phyloP scores from a whole-genome alignment of 35 echinoderm and acorn worm genomes.

The Hemicentrotus pulcherrimus region DNA sequence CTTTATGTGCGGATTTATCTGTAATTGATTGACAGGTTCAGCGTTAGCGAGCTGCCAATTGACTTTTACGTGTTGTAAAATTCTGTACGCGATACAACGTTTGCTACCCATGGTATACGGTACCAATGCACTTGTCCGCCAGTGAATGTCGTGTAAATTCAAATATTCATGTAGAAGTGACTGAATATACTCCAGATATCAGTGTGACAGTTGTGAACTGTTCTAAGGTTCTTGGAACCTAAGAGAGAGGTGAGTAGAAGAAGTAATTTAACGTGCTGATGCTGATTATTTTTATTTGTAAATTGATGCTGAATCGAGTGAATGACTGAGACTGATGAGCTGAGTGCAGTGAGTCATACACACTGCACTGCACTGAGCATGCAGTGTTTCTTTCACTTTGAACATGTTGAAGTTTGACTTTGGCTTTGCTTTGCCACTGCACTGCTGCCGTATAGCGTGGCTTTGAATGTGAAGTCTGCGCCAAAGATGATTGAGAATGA shows the following conservation, averaged over 20 bases:
- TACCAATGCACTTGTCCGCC: background rate
- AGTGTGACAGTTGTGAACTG: background rate
- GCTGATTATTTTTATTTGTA: background rate
- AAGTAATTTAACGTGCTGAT: background rate
- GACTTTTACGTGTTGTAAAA: background rate
- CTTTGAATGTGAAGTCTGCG: no score
- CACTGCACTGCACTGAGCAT: background rate
- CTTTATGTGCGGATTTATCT: background rate
- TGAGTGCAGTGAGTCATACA: background rate
- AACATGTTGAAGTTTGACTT: no score
- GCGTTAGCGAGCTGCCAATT: background rate
- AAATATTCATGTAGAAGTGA: background rate
- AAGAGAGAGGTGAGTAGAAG: background rate
- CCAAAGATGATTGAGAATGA: no score
- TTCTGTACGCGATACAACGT: background rate
- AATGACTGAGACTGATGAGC: background rate
- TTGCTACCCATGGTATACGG: background rate
- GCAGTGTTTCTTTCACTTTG: background rate
- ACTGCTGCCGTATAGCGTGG: no score
- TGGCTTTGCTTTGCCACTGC: no score
- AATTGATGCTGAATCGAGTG: background rate
- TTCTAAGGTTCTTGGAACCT: background rate
- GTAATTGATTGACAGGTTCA: conserved; percentile 40
- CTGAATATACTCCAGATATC: background rate
- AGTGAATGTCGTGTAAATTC: background rate